Conservation (phyloP, 2,888 invertebrate genomes). For the Scaptomyza caliginosa region DNA sequence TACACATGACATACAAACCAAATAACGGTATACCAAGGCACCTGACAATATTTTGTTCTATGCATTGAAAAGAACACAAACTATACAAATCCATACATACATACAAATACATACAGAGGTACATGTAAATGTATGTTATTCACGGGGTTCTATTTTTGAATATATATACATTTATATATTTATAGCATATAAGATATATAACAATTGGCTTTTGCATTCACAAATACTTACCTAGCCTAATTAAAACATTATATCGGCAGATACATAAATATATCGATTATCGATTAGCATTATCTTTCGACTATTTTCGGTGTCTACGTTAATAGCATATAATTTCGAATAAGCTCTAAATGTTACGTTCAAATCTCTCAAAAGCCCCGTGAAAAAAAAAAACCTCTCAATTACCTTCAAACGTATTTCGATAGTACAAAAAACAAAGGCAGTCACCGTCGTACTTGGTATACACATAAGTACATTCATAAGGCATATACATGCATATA, state of each 20-base stretch:
- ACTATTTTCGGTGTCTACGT: neutral
- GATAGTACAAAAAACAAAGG: slow-evolving; percentile 19
- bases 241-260: neutral
- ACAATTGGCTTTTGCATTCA: neutral
- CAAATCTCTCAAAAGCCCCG: neutral
- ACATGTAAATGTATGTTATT: neutral
- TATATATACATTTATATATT: neutral
- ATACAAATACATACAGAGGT: neutral
- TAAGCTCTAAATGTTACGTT: neutral
- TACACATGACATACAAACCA: slow-evolving; percentile 13
- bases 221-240: neutral
- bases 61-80: slow-evolving; percentile 1
- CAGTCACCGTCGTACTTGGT: slow-evolving; percentile 31
- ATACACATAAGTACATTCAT: neutral
- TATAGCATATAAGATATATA: neutral
- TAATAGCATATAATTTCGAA: neutral
- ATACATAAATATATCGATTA: too few species aligned
- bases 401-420: neutral
- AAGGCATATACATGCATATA: neutral
- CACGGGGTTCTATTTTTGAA: slow-evolving; percentile 1
- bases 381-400: neutral
- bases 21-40: slow-evolving; percentile 23
- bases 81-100: slow-evolving; percentile 3
- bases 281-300: too few species aligned
- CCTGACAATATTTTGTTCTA: slow-evolving; percentile 9